Evolutionary conservation across 2,113 vertebrate genomes (phyloP).

Genomic region (Peromyscus maniculatus): DNA sequence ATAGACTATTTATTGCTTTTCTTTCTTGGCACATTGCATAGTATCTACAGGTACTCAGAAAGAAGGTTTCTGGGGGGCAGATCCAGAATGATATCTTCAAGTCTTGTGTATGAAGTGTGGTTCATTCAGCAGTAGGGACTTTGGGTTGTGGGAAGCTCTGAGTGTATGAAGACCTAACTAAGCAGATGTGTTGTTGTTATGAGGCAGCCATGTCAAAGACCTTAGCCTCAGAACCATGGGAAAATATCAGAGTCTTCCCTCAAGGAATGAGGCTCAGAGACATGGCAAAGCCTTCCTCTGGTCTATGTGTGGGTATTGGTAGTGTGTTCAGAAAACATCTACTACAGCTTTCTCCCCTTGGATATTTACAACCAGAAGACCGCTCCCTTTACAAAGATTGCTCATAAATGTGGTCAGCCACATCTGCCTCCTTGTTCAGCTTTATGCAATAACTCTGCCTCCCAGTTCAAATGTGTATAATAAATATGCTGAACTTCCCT

Average conservation of each 20-base stretch:
- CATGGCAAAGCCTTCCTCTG: not conserved
- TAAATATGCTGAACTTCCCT: not conserved
- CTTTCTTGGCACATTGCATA: not conserved
- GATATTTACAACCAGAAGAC: not conserved
- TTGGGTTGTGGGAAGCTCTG: not conserved
- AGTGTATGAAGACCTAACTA: not conserved
- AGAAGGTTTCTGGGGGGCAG: not conserved
- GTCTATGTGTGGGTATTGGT: not conserved
- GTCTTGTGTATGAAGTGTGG: not conserved
- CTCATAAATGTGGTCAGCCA: not conserved
- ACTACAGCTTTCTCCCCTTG: not conserved
- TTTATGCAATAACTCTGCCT: not conserved
- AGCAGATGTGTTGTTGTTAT: not conserved
- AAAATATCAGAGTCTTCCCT: not conserved
- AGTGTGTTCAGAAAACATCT: not conserved
- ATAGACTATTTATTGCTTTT: not conserved
- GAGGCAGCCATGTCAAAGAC: not conserved
- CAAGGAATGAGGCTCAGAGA: not conserved
- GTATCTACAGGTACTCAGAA: not conserved
- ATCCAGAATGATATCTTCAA: not conserved
- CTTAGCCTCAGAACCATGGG: too few species aligned
- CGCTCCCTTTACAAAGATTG: not conserved
- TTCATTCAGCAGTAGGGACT: not conserved
- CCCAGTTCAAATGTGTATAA: not conserved
- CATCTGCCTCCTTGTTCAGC: too few species aligned